A percentile compares a stretch with the other conserved stretches of the same genome.
These are phyloP conservation scores for Narcine bancroftii DNA, from an alignment of 2,113 vertebrate genomes.

Conservation along the genomic window DNA sequence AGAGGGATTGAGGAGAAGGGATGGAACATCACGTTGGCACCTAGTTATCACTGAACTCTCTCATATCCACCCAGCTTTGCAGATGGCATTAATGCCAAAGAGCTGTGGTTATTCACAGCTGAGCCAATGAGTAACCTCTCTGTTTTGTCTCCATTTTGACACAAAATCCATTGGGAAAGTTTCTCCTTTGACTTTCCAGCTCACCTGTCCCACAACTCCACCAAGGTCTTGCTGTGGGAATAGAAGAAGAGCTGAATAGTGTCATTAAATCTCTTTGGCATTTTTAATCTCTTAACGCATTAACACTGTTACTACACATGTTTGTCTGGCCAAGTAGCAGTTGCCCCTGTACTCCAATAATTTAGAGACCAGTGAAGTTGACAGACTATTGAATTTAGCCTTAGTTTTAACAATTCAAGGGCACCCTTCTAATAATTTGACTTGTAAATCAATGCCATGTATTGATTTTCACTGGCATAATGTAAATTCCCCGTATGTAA, in stretches of 20 bases:
- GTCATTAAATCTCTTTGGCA: background rate
- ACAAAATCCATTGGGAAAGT: no score
- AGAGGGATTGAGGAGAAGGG: background rate
- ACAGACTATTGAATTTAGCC: background rate
- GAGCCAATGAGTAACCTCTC: background rate
- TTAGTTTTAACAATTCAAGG: background rate
- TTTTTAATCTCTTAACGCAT: background rate
- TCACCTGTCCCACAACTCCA: background rate
- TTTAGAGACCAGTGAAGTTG: background rate
- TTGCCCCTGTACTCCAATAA: background rate
- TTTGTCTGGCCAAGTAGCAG: background rate
- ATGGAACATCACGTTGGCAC: background rate
- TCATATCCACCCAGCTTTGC: no score
- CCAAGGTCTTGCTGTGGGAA: background rate
- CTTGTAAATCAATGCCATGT: background rate
- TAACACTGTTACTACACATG: background rate
- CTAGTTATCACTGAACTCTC: background rate
- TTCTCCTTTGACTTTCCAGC: background rate
- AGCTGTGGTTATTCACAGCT: background rate
- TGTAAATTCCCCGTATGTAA: background rate
- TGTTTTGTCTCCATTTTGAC: background rate
- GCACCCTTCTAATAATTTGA: background rate
- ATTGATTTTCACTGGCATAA: background rate
- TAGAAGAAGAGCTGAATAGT: background rate
- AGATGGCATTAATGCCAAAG: background rate